These are phyloP conservation scores for Cyprinodon variegatus DNA, from an alignment of 2,113 vertebrate genomes.

Conservation along the genomic window DNA sequence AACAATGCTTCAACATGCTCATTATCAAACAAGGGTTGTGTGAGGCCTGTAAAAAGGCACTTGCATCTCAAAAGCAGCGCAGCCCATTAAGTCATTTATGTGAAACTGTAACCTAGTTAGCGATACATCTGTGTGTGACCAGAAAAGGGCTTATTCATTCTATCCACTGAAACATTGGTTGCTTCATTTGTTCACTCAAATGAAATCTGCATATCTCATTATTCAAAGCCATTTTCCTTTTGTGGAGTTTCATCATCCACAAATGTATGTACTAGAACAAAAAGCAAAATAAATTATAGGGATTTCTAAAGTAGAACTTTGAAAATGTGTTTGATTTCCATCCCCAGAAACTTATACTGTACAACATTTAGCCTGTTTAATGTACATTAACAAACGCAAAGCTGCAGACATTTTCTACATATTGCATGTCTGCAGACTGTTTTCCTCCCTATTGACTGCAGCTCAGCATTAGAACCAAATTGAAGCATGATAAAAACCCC, in stretches of 20 bases:
- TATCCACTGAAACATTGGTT: slow-evolving; percentile 22
- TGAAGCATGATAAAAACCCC: slow-evolving; percentile 64
- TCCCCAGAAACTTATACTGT: slow-evolving; percentile 10
- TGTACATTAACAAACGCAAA: slow-evolving; percentile 1
- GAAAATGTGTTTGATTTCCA: slow-evolving; percentile 19
- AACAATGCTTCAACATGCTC: slow-evolving; percentile 42
- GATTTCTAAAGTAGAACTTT: slow-evolving; percentile 20
- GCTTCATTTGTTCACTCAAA: slow-evolving; percentile 35
- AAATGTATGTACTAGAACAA: slow-evolving; percentile 1
- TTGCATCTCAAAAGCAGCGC: slow-evolving; percentile 29
- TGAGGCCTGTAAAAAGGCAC: slow-evolving; percentile 36
- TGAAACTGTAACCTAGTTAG: slow-evolving; percentile 66
- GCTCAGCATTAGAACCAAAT: slow-evolving; percentile 56
- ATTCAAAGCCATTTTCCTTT: slow-evolving; percentile 35
- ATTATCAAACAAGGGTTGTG: slow-evolving; percentile 29
- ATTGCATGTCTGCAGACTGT: slow-evolving; percentile 35
- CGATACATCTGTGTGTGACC: slow-evolving; percentile 38
- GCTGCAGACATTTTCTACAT: slow-evolving; percentile 27
- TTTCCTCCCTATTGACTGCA: slow-evolving; percentile 31
- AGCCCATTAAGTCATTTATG: slow-evolving; percentile 66
- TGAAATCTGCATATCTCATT: slow-evolving; percentile 48
- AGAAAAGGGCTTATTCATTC: slow-evolving; percentile 58
- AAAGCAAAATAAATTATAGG: slow-evolving; percentile 3
- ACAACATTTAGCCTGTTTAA: slow-evolving; percentile 5
- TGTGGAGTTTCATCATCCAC: slow-evolving; percentile 24